These are phyloP conservation scores for Heterohyrax brucei DNA, from an alignment of 2,797 vertebrate genomes.

Conservation along the genomic window DNA sequence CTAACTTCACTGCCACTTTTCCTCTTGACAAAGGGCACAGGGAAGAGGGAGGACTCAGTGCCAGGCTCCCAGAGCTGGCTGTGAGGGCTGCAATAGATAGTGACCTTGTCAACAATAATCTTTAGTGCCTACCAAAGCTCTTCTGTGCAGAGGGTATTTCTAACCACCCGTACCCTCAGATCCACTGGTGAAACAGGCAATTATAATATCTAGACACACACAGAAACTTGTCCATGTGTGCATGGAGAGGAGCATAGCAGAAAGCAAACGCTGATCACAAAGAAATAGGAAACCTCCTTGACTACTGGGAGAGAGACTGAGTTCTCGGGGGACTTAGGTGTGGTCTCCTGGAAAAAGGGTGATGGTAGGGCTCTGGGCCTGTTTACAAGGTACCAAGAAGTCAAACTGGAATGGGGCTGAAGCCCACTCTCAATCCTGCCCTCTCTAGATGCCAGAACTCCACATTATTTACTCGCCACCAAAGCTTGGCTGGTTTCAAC, in stretches of 20 bases:
- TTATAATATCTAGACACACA: background rate
- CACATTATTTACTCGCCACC: conserved; percentile 70
- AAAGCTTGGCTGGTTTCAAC: conserved; percentile 56
- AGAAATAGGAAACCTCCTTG: background rate
- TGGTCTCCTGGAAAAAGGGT: background rate
- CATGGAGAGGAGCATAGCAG: background rate
- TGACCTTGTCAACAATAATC: background rate
- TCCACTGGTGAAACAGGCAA: background rate
- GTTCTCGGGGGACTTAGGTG: background rate
- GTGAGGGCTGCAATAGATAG: background rate
- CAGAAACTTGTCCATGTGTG: background rate
- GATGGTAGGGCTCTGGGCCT: background rate
- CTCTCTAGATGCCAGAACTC: conserved; percentile 30
- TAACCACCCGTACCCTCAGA: background rate
- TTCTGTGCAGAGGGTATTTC: background rate
- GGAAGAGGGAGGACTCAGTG: background rate
- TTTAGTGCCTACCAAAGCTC: background rate
- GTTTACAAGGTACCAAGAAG: background rate
- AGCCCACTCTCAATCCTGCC: background rate
- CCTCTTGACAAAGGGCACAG: background rate
- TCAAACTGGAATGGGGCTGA: background rate
- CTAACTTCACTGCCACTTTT: background rate
- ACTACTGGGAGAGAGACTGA: background rate
- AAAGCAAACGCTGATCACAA: background rate
- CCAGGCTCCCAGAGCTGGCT: background rate